Percentiles rank a stretch among this genome's conserved stretches.
Conservation (phyloP, 2,888 invertebrate species). For the Melolontha melolontha region DNA sequence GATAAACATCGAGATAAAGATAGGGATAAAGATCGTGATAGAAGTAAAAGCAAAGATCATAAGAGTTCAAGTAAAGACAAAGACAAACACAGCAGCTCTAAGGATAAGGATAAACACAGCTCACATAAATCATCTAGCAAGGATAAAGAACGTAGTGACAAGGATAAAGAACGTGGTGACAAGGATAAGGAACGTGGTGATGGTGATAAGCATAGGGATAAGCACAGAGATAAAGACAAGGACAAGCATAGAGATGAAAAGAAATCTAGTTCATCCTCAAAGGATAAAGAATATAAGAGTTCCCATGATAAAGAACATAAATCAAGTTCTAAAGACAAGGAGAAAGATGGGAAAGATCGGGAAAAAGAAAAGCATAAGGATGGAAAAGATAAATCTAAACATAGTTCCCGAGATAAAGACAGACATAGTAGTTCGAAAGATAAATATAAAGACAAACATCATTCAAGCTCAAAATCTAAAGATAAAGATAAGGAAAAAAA, state of each 20-base stretch:
- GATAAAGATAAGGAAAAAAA: constrained; percentile 67
- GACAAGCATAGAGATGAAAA: constrained; percentile 61
- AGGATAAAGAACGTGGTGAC: constrained; percentile 64
- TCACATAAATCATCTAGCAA: constrained; percentile 67
- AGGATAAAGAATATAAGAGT: constrained; percentile 64
- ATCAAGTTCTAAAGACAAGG: constrained; percentile 63
- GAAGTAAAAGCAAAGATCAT: constrained; percentile 72
- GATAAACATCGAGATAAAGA: constrained; percentile 79
- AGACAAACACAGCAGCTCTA: constrained; percentile 59
- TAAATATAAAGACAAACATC: constrained; percentile 61
- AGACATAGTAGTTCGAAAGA: constrained; percentile 54
- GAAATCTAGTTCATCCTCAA: constrained; percentile 62
- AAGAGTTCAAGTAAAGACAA: constrained; percentile 71
- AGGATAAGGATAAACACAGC: constrained; percentile 59
- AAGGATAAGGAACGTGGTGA: constrained; percentile 62
- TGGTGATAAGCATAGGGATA: constrained; percentile 54
- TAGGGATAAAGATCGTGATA: constrained; percentile 70
- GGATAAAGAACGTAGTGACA: constrained; percentile 57
- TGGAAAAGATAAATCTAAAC: constrained; percentile 63
- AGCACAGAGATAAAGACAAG: constrained; percentile 60
- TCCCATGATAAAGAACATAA: constrained; percentile 58
- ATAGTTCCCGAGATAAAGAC: constrained; percentile 54
- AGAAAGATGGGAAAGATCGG: constrained; percentile 56
- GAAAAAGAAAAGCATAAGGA: constrained; percentile 55
- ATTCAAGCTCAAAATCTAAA: constrained; percentile 68